Evolutionary conservation across 2,888 invertebrate genomes (phyloP).

Genomic region (Oasisia sp.): DNA sequence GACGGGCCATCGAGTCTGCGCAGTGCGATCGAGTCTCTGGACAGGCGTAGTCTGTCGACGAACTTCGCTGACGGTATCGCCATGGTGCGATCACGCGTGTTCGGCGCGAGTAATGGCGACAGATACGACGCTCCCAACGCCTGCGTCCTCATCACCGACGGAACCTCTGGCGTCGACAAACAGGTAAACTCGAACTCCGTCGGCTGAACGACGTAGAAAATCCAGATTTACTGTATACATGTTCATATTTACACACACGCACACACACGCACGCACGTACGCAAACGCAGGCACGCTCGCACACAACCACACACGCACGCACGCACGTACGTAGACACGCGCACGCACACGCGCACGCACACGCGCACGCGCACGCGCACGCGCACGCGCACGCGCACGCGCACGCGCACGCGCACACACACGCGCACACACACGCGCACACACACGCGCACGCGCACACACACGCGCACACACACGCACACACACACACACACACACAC

Average conservation of each 20-base stretch:
- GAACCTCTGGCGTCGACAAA: background rate
- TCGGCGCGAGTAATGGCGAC: background rate
- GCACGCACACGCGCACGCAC: too few relatives aligned
- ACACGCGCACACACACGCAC: too few relatives aligned
- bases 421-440: too few relatives aligned
- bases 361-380: too few relatives aligned
- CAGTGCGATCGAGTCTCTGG: background rate
- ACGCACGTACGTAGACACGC: too few relatives aligned
- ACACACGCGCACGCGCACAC: too few relatives aligned
- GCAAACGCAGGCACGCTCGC: too few relatives aligned
- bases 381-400: too few relatives aligned
- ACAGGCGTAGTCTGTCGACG: background rate
- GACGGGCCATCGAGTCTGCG: background rate
- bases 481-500: too few relatives aligned
- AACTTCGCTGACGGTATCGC: conserved; percentile 2
- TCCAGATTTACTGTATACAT: background rate
- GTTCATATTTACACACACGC: too few relatives aligned
- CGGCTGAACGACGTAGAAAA: background rate
- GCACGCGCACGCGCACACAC: too few relatives aligned
- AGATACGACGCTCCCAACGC: background rate
- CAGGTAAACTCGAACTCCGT: conserved; percentile 2
- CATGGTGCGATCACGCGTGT: conserved; percentile 3
- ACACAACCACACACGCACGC: too few relatives aligned
- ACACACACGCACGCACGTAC: background rate
- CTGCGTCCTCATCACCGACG: background rate